phyloP scores from a whole-genome alignment of 2,888 invertebrate species.

The Lordiphosa andalusiaca region DNA sequence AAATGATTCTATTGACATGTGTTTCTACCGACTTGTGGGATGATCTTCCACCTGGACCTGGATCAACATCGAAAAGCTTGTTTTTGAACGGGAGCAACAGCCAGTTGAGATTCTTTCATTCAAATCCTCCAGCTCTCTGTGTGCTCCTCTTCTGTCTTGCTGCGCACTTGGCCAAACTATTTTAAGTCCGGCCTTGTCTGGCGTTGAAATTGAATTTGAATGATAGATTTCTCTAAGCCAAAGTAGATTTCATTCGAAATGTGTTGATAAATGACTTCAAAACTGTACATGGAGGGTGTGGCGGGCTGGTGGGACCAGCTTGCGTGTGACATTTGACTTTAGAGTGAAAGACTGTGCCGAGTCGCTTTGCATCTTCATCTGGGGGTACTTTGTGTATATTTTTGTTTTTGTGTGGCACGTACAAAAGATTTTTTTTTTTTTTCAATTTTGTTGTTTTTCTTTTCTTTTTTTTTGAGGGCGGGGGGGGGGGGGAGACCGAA shows the following conservation, averaged over 20 bases:
- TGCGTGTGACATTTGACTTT: conserved; percentile 45
- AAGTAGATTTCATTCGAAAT: conserved; percentile 3
- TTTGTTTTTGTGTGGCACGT: conserved; percentile 45
- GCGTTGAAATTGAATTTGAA: not conserved
- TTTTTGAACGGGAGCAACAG: too few species aligned
- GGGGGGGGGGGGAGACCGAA: conserved; percentile 16
- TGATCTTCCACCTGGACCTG: too few species aligned
- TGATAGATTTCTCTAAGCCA: not conserved
- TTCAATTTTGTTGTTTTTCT: conserved; percentile 15
- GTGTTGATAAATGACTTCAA: not conserved
- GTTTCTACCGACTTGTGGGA: too few species aligned
- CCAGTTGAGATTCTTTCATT: too few species aligned
- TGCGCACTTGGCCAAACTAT: too few species aligned
- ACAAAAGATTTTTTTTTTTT: conserved; percentile 55
- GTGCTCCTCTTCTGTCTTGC: too few species aligned
- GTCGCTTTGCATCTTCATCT: conserved; percentile 3
- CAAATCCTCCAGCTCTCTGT: too few species aligned
- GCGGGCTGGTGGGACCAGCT: not conserved
- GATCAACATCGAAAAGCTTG: too few species aligned
- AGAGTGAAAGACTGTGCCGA: conserved; percentile 4
- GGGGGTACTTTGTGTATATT: conserved; percentile 16
- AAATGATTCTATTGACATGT: too few species aligned
- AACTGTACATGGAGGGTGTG: not conserved
- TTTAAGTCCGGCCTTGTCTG: too few species aligned
- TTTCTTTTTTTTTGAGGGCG: too few species aligned